phyloP scores from a whole-genome alignment of 2,888 invertebrate species.

The Lasioglossum pauxillum region DNA sequence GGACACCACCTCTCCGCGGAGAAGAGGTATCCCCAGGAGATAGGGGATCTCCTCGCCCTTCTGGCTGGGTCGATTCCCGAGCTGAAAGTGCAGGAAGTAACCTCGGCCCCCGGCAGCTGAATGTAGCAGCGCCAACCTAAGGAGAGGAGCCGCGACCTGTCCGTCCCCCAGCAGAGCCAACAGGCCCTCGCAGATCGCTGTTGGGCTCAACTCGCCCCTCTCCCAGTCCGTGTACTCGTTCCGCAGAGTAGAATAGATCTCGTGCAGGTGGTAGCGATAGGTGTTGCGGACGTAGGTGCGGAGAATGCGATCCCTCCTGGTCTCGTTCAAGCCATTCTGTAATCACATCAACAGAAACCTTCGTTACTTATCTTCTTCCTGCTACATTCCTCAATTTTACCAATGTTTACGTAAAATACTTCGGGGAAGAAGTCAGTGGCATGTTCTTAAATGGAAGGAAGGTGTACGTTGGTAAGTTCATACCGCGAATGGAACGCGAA shows the following conservation, averaged over 20 bases:
- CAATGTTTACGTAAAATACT: no score
- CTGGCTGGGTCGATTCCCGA: slow-evolving; percentile 93
- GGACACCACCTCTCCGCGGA: slow-evolving; percentile 87
- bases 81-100: slow-evolving; percentile 95
- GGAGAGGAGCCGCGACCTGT: slow-evolving; percentile 94
- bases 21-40: slow-evolving; percentile 92
- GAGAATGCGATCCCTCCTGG: slow-evolving; percentile 93
- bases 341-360: slow-evolving; percentile 67
- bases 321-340: slow-evolving; percentile 96
- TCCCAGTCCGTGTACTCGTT: slow-evolving; percentile 99
- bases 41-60: slow-evolving; percentile 95
- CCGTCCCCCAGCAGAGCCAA: slow-evolving; percentile 93
- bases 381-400: not conserved
- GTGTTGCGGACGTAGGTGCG: slow-evolving; percentile 97
- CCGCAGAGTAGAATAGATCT: slow-evolving; percentile 96
- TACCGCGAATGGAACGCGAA: slow-evolving; percentile 98
- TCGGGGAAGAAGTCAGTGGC: no score
- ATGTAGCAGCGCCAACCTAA: slow-evolving; percentile 92
- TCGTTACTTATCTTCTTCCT: not conserved
- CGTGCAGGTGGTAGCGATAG: slow-evolving; percentile 97
- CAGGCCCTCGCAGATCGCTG: slow-evolving; percentile 92
- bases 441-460: no score
- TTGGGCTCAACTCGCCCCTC: slow-evolving; percentile 92
- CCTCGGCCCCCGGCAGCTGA: slow-evolving; percentile 92
- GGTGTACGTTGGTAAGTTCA: slow-evolving; percentile 91